Conservation (phyloP, 2,888 invertebrate species). For the Dioctria rufipes region DNA sequence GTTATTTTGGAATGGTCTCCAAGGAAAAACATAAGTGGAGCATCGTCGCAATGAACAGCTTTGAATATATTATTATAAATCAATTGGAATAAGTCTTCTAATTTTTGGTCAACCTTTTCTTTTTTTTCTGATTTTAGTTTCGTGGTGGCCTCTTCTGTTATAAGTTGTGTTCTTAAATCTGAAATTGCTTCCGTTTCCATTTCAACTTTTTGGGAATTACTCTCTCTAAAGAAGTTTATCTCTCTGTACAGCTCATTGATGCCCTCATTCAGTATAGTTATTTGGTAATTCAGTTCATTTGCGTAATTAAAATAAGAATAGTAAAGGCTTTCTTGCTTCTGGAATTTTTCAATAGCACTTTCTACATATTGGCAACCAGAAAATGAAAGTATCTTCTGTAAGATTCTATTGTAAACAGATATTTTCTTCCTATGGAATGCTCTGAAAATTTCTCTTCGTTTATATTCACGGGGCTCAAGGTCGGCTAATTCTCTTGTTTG, state of each 20-base stretch:
- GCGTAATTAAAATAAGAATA: slow-evolving; percentile 70
- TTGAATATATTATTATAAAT: slow-evolving; percentile 68
- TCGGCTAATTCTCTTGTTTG: slow-evolving; percentile 64
- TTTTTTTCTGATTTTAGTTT: slow-evolving; percentile 61
- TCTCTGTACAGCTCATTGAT: slow-evolving; percentile 67
- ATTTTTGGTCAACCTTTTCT: slow-evolving; percentile 62
- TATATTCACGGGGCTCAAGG: slow-evolving; percentile 68
- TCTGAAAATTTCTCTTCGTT: slow-evolving; percentile 66
- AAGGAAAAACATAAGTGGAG: slow-evolving; percentile 73
- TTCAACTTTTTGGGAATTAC: slow-evolving; percentile 62
- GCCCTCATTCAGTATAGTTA: slow-evolving; percentile 67
- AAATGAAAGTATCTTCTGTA: slow-evolving; percentile 61
- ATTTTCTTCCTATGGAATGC: slow-evolving; percentile 66
- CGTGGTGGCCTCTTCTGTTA: slow-evolving; percentile 61
- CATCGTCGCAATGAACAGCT: slow-evolving; percentile 72
- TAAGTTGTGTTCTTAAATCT: slow-evolving; percentile 62
- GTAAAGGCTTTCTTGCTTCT: slow-evolving; percentile 69
- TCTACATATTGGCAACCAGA: slow-evolving; percentile 62
- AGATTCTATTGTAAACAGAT: slow-evolving; percentile 66
- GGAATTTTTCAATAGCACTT: slow-evolving; percentile 67
- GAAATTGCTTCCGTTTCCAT: slow-evolving; percentile 64
- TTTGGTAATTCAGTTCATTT: slow-evolving; percentile 69
- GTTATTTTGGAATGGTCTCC: slow-evolving; percentile 76
- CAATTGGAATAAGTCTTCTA: slow-evolving; percentile 61
- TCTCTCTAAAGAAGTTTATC: slow-evolving; percentile 64